Evolutionary conservation across 2,888 invertebrate genomes (phyloP), one percentile per base, ranked within the genome.

Genomic region (Tachina grossa): DNA sequence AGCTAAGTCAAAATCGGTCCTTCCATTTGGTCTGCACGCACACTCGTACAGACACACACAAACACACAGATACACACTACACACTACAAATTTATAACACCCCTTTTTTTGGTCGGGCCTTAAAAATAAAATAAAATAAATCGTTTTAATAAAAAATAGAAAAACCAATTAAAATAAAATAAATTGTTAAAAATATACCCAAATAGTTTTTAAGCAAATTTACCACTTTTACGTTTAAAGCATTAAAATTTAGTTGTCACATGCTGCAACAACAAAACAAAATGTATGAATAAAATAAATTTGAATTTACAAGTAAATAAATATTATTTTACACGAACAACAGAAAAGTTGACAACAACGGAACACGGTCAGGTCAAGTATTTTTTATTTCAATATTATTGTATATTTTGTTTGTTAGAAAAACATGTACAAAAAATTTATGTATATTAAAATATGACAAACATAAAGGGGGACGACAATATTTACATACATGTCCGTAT

Each of bases 221-320:
- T 59, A 13, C 41, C 19, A 19, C 4, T 9, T 53, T 13, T 61
- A 43, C 16, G 9, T 55, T 31, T 6, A 43, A 43, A 61, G 43
- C 9, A 53, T 14, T 53, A 5, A 13, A 43, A 55, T 43, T 43
- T n/a, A 63, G 16, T 10, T 63, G 51, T 31, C 19, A 51, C 43
- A 14, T 22, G 43, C 11, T 53, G 6, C 31, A 31, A 31, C 5
- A 9, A 19, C n/a, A 19, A 63, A 31, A 53, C n/a, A 19, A 31
- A 72, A 22, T n/a, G 1, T 51, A 22, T 43, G 22, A 43, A 3
- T 51, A 8, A 14, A 31, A 41, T 71, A 19, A 43, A 43, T 55
- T 69, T 68, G 16, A 55, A 71, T 59, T 47, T 72, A 55, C 31
- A 72, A 16, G 47, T 22, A 49, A 59, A 59, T 19, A 57, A 63